These are phyloP conservation scores for Allolobophora icterica DNA, from an alignment of 2,888 invertebrate genomes.

Conservation along the genomic window DNA sequence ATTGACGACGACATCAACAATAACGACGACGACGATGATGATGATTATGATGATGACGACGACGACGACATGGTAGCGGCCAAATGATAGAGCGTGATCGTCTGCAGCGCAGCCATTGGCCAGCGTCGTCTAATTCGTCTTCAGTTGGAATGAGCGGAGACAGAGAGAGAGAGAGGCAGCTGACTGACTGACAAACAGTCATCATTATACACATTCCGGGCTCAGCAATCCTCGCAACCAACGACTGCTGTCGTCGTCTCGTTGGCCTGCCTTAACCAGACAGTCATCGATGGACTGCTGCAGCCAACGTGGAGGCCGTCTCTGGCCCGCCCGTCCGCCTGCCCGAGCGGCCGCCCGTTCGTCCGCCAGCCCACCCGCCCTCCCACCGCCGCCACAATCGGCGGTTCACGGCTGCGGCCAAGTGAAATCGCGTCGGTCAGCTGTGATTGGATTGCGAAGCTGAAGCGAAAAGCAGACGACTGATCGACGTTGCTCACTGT, in stretches of 20 bases:
- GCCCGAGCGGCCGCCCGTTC: neutral
- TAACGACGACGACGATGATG: neutral
- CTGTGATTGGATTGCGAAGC: constrained; percentile 18
- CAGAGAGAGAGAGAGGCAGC: neutral
- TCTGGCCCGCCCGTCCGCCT: neutral
- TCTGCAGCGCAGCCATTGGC: neutral
- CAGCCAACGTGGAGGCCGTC: constrained; percentile 4
- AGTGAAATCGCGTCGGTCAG: constrained; percentile 25
- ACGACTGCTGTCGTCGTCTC: neutral
- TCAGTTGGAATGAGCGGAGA: neutral
- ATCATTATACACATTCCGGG: neutral
- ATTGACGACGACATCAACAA: neutral
- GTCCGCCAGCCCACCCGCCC: too few relatives aligned
- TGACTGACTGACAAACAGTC: constrained; percentile 17
- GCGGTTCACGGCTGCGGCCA: constrained; percentile 5
- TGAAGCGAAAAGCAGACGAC: neutral
- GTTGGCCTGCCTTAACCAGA: constrained; percentile 4
- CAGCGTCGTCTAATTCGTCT: neutral
- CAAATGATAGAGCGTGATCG: neutral
- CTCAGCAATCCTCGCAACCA: neutral
- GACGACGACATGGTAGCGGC: neutral
- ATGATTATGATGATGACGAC: neutral
- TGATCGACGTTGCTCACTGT: constrained; percentile 11
- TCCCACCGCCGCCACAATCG: neutral
- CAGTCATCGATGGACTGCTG: neutral